A percentile compares a stretch with the other conserved stretches of the same genome.
Evolutionary conservation across 2,113 vertebrate genomes (phyloP).

Genomic region (Meles meles): DNA sequence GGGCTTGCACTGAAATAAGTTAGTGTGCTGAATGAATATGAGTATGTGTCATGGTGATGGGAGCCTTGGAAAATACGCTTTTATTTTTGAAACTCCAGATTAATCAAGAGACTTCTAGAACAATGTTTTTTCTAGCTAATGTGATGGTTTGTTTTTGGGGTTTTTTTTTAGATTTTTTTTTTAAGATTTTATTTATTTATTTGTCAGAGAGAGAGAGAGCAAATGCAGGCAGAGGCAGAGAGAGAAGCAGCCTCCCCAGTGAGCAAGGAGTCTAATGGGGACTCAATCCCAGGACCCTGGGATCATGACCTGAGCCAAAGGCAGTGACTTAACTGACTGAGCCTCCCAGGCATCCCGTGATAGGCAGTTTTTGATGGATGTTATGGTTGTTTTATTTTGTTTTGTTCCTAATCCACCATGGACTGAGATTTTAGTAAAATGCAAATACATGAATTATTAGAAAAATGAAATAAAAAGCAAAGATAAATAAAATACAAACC

Average conservation of each 20-base stretch:
- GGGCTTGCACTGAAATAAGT: not conserved
- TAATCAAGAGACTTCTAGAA: not conserved
- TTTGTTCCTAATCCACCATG: not conserved
- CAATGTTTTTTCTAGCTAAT: not conserved
- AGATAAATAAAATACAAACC: not conserved
- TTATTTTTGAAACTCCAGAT: not conserved
- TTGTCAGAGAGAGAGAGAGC: no score
- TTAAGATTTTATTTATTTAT: no score
- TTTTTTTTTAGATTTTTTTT: not conserved
- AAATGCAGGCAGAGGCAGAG: no score
- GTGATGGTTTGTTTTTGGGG: not conserved
- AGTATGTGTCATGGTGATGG: not conserved
- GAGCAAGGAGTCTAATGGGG: no score
- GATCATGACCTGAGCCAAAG: no score
- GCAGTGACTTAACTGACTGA: no score
- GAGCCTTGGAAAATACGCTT: not conserved
- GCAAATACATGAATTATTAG: not conserved
- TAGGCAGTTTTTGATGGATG: not conserved
- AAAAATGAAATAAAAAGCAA: not conserved
- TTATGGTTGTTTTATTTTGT: not conserved
- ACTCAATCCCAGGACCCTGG: no score
- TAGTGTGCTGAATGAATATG: rapidly evolving
- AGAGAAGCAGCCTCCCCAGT: no score
- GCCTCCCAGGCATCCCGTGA: no score
- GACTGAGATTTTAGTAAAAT: not conserved